Conservation (phyloP, 2,113 vertebrate genomes). For the Hiodon alosoides region DNA sequence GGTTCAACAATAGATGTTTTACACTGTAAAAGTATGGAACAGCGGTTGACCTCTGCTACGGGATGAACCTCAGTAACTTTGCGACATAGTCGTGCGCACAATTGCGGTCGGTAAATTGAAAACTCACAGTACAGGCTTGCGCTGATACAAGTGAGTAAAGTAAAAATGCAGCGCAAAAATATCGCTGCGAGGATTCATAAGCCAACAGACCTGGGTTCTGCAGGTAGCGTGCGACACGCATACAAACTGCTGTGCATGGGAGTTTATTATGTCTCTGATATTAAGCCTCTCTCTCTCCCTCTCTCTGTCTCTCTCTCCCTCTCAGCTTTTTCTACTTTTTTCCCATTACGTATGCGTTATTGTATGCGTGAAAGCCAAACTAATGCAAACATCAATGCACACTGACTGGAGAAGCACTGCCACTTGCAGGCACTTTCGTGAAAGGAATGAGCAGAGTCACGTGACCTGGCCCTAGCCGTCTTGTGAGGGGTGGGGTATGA, state of each 20-base stretch:
- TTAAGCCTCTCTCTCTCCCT: conserved; percentile 29
- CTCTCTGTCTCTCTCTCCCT: conserved; percentile 17
- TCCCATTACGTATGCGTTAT: conserved; percentile 43
- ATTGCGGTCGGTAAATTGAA: background rate
- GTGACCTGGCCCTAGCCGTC: background rate
- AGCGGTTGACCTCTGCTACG: conserved; percentile 4
- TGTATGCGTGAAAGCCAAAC: conserved; percentile 44
- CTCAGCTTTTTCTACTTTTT: conserved; percentile 34
- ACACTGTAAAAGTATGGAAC: conserved; percentile 8
- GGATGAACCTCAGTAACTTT: too few relatives aligned
- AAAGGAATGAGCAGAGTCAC: background rate
- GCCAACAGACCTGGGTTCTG: conserved; percentile 10
- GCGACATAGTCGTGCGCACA: background rate
- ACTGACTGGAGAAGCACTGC: conserved; percentile 36
- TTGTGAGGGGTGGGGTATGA: background rate
- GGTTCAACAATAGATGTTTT: conserved; percentile 13
- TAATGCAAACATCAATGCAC: conserved; percentile 52
- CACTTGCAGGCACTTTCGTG: conserved; percentile 25
- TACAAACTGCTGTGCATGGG: background rate
- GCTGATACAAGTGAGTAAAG: background rate
- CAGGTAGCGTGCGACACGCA: background rate
- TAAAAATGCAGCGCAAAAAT: conserved; percentile 17
- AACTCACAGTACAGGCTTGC: background rate
- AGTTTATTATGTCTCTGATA: conserved; percentile 1
- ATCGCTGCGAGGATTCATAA: conserved; percentile 4